These are phyloP conservation scores for Drosophila paranaensis DNA, from an alignment of 2,888 invertebrate species.

Conservation along the genomic window DNA sequence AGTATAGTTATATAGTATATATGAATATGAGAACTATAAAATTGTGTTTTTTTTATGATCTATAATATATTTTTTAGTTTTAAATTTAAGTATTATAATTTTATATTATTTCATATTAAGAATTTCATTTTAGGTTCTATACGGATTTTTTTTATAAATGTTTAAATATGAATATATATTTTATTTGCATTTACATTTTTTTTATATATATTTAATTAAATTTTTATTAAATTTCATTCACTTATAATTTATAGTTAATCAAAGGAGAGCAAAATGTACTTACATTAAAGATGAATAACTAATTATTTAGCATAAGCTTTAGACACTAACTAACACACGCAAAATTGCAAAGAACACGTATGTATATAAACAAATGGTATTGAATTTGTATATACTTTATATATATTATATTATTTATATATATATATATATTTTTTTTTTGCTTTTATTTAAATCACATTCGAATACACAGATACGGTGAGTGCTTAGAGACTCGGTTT, in stretches of 20 bases:
- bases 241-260: not conserved
- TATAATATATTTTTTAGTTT: no score
- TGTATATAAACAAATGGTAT: constrained; percentile 14
- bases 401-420: no score
- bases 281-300: constrained; percentile 16
- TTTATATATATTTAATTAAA: not conserved
- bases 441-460: constrained; percentile 29
- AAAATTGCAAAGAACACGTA: constrained; percentile 14
- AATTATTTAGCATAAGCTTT: constrained; percentile 4
- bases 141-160: no score
- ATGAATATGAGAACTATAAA: no score
- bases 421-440: constrained; percentile 9
- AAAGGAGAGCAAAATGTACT: constrained; percentile 9
- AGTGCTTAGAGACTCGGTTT: constrained; percentile 25
- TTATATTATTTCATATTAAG: no score
- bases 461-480: constrained; percentile 19
- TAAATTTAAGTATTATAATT: no score
- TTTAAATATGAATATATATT: no score
- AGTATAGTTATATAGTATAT: no score
- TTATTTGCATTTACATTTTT: no score
- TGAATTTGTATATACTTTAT: constrained; percentile 22
- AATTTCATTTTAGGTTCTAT: no score
- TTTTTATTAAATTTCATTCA: not conserved
- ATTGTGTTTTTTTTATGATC: no score
- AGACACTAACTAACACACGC: constrained; percentile 9